Base-by-base conservation (phyloP, 2,888 invertebrate genomes). In the Hymenopus coronatus region DNA sequence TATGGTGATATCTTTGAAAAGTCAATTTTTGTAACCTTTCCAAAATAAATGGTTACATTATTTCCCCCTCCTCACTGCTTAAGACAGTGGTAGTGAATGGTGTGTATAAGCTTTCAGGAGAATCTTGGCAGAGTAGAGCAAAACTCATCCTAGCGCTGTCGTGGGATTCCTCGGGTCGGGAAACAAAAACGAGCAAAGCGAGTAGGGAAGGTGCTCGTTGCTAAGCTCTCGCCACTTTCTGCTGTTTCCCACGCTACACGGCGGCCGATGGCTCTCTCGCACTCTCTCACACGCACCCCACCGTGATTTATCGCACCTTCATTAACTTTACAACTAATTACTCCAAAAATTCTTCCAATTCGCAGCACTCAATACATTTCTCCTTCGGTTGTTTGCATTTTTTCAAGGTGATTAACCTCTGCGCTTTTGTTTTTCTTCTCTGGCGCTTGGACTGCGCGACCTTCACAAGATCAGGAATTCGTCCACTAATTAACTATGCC, bases 161-260 rank as follows among this genome's bases (percentile, higher is more conserved):
- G 87, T 87, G 87, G 87, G 87, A 87, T 87, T 87, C 87, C 87
- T 87, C n/a, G 27, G 30, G 20, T n/a, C 30, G 40, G 70, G 70
- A 86, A 86, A 86, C 27, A 14, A 54, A 87, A 87, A 33, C 40
- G n/a, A 85, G 54, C 54, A 70, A 70, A 70, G 54, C 20, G 54
- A 70, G 54, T 70, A 6, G 25, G 20, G 54, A 70, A 70, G 54
- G 54, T 70, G 54, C 54, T 70, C 54, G 54, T 70, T 70, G 54
- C 54, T 70, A 70, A 70, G 54, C 54, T 70, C 54, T 70, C 54
- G 54, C 54, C 54, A 70, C 54, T 70, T 70, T 70, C 20, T 70
- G 54, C 54, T 70, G 2, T 70, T 70, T 70, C 54, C 54, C 54
- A 70, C 54, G 54, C 54, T 70, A 70, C 54, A 70, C 25, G 54